Conservation (phyloP, 2,888 invertebrate species). For the Cynaeus angustus region DNA sequence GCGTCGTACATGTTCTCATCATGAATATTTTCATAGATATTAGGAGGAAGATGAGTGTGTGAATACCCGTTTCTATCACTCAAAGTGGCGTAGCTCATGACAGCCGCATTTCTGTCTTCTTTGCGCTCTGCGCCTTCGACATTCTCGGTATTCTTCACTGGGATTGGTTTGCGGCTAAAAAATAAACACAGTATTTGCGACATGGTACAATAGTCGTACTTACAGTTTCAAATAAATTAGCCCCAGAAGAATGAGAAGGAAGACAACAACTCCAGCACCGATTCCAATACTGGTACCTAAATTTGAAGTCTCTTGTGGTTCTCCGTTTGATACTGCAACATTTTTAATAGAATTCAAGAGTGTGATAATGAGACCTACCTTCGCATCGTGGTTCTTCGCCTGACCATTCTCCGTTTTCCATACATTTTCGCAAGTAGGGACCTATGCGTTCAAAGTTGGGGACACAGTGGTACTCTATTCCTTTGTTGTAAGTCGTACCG, state of each 20-base stretch:
- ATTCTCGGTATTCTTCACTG: slow-evolving; percentile 92
- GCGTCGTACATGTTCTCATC: slow-evolving; percentile 85
- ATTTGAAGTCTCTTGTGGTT: slow-evolving; percentile 82
- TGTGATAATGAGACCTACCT: slow-evolving; percentile 68
- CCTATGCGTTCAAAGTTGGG: slow-evolving; percentile 89
- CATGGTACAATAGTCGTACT: no score
- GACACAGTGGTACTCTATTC: slow-evolving; percentile 92
- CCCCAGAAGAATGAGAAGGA: slow-evolving; percentile 84
- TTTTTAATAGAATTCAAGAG: background rate
- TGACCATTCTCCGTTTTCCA: slow-evolving; percentile 90
- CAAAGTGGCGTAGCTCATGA: slow-evolving; percentile 90
- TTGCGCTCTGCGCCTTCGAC: slow-evolving; percentile 90
- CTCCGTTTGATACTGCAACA: slow-evolving; percentile 75
- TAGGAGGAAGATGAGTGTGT: slow-evolving; percentile 66
- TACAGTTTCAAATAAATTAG: slow-evolving; percentile 88
- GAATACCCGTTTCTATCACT: slow-evolving; percentile 78
- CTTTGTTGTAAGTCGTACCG: slow-evolving; percentile 88
- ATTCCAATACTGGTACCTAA: slow-evolving; percentile 89
- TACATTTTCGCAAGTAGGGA: slow-evolving; percentile 87
- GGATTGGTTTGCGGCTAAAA: slow-evolving; percentile 86
- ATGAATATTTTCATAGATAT: slow-evolving; percentile 78
- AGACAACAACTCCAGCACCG: slow-evolving; percentile 87
- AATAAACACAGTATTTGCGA: no score
- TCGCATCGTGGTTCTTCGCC: slow-evolving; percentile 91
- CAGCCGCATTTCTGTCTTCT: slow-evolving; percentile 90